These are phyloP conservation scores for Lasaia peninsularis DNA, from an alignment of 1,140 invertebrate genomes.

Conservation along the genomic window DNA sequence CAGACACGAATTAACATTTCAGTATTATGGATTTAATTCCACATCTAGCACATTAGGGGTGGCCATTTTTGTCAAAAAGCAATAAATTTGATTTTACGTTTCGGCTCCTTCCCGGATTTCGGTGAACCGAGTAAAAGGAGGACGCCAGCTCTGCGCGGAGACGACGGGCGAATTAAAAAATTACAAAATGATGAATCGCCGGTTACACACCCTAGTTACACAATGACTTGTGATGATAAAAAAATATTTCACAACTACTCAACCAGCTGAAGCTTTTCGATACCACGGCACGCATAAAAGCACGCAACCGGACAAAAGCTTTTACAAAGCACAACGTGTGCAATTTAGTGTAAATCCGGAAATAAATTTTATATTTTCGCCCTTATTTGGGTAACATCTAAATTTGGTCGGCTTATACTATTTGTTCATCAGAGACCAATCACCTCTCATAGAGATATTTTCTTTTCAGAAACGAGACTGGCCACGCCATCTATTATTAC, in stretches of 20 bases:
- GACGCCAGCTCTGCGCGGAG: conserved; percentile 60
- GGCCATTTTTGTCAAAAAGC: conserved; percentile 73
- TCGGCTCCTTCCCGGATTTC: conserved; percentile 43
- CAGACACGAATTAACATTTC: conserved; percentile 60
- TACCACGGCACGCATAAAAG: conserved; percentile 27
- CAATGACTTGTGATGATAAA: conserved; percentile 24
- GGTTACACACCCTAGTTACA: conserved; percentile 32
- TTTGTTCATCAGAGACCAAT: conserved; percentile 44
- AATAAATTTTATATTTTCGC: conserved; percentile 50
- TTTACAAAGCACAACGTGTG: conserved; percentile 33
- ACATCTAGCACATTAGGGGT: conserved; percentile 50
- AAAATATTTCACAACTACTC: conserved; percentile 20
- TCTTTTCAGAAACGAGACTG: conserved; percentile 25
- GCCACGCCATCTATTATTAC: conserved; percentile 37
- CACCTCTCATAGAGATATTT: conserved; percentile 31
- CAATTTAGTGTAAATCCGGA: conserved; percentile 35
- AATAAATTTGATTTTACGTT: conserved; percentile 47
- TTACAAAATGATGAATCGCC: conserved; percentile 46
- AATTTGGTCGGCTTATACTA: conserved; percentile 50
- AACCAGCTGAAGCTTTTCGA: conserved; percentile 30
- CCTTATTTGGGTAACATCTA: conserved; percentile 46
- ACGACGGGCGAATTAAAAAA: conserved; percentile 60
- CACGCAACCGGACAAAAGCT: conserved; percentile 23
- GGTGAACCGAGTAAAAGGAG: conserved; percentile 50
- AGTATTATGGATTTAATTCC: conserved; percentile 52